Evolutionary conservation across 2,797 vertebrate species (phyloP), one percentile per base, ranked within the genome.

Genomic region (Aulostomus chinensis): DNA sequence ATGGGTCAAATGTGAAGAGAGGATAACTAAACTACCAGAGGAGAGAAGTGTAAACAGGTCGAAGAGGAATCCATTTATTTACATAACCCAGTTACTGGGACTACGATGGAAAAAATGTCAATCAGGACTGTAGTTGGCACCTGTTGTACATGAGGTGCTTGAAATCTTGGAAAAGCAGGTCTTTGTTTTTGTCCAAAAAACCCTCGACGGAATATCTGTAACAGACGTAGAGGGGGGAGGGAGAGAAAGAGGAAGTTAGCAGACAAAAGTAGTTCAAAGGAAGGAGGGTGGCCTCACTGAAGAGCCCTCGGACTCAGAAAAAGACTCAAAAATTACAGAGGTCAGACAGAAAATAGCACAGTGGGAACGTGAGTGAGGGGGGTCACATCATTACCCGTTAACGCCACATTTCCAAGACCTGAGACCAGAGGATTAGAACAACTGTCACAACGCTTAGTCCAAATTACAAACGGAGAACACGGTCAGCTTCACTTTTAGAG

Each of bases 181-280:
- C 96, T 64, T 95, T 94, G 89, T 98, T 98, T 87, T 96, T 97
- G 65, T 97, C 95, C 52, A 98, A 72, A 80, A 97, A 95, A 2
- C 96, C 94, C 50, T 95, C 95, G 12, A 94, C 92, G 0, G 93
- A 95, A 78, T 98, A 98, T 80, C 96, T 97, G 87, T 5, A 46
- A 56, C 1, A 52, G 15, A 71, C 1, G 7, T 0, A 53, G 10
- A 47, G 3, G 25, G 15, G 15, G 49, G 20, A 21, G 2, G 7
- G 33, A 57, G 21, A 20, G 18, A 20, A 1, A 57, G 16, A 6
- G 4, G 21, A 25, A 28, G 42, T 22, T 21, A 45, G 7, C 28
- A 1, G 35, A 22, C 24, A 52, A 35, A 79, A 50, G 42, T 29
- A 37, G 52, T 33, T 65, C 33, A 52, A 26, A 40, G 29, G 40